Conservation (phyloP, 2,888 invertebrate genomes). For the Dione juno region DNA sequence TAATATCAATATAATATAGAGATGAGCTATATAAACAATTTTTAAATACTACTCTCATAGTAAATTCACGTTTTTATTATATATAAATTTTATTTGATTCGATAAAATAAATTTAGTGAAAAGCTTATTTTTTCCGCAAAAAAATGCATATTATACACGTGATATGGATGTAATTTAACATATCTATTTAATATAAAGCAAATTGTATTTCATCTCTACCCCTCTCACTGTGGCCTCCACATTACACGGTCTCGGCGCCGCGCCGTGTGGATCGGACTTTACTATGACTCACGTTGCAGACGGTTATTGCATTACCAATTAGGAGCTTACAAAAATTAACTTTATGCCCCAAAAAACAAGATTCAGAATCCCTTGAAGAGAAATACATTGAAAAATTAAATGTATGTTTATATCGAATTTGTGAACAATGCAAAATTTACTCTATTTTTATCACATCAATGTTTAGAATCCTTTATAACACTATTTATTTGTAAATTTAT, state of each 20-base stretch:
- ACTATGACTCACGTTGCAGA: conserved; percentile 73
- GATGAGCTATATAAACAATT: not conserved
- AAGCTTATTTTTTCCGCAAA: too few species aligned
- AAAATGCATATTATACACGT: too few species aligned
- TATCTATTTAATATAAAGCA: not conserved
- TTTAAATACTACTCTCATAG: not conserved
- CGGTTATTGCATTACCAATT: conserved; percentile 49
- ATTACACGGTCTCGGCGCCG: conserved; percentile 55
- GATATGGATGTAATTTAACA: not conserved
- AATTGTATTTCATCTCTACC: conserved; percentile 16
- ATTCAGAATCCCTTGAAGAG: not conserved
- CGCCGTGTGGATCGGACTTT: conserved; percentile 67
- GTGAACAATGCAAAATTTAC: conserved; percentile 3
- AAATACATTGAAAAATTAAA: conserved; percentile 6
- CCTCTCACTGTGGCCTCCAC: conserved; percentile 35
- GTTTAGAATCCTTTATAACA: not conserved
- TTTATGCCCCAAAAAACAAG: not conserved
- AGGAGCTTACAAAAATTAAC: conserved; percentile 7
- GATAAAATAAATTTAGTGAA: too few species aligned
- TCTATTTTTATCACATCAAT: not conserved
- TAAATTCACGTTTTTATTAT: too few species aligned
- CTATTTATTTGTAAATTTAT: not conserved
- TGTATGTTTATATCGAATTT: conserved; percentile 16
- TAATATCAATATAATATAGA: not conserved
- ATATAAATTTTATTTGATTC: too few species aligned